Percentiles rank a stretch among this genome's conserved stretches.
Conservation (phyloP, 2,797 vertebrate genomes). For the Diceros bicornis region DNA sequence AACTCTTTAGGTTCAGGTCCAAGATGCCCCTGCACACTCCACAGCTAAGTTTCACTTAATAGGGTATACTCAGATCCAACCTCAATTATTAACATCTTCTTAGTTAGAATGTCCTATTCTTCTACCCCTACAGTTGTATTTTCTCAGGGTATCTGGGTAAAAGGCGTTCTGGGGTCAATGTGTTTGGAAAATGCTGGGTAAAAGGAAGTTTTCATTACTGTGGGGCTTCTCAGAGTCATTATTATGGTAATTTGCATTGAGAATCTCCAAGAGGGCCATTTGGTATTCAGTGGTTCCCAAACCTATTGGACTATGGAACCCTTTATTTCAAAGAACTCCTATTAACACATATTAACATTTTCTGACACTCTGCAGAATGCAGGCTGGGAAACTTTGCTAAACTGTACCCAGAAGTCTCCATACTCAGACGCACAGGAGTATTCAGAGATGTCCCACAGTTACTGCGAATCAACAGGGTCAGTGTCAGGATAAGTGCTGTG, state of each 20-base stretch:
- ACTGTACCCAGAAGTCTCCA: background rate
- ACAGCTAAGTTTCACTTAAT: background rate
- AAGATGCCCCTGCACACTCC: background rate
- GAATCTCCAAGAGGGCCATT: background rate
- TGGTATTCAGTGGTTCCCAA: background rate
- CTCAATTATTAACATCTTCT: background rate
- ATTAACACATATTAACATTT: background rate
- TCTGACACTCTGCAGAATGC: background rate
- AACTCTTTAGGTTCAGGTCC: background rate
- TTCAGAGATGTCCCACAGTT: background rate
- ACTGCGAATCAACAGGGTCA: background rate
- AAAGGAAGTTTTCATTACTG: background rate
- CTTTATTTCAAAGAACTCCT: background rate
- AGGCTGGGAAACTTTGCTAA: background rate
- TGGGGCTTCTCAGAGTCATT: background rate
- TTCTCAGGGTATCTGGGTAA: background rate
- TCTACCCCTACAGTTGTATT: background rate
- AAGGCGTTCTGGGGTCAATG: background rate
- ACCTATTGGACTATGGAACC: background rate
- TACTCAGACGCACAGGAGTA: too few relatives aligned
- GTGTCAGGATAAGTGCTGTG: rapidly evolving
- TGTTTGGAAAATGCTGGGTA: background rate
- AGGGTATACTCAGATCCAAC: background rate
- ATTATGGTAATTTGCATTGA: background rate
- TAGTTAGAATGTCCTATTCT: background rate